Base-by-base conservation (phyloP, 2,888 invertebrate species). In the Dione juno region DNA sequence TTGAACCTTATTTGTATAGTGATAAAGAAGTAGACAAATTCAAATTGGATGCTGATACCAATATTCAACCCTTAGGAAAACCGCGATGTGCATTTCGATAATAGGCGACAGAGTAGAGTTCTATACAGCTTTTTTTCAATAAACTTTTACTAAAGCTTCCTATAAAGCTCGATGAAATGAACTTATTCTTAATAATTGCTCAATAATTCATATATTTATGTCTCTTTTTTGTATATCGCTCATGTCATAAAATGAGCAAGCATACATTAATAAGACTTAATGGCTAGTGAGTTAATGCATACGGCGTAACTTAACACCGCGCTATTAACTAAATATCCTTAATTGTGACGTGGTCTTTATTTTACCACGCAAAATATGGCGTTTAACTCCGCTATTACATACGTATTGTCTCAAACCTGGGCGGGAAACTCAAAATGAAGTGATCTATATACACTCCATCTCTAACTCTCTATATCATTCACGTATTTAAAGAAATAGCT, bases 61-160 rank as follows among this genome's bases (percentile, higher is more conserved):
- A 89, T 88, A 86, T 86, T 88, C 89, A 89, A 89, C 90, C 90
- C 90, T 90, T 89, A 88, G 87, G 80, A 83, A 64, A 88, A 88
- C 89, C 88, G 82, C 87, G 89, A 88, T 90, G 89, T 88, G 89
- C 90, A 90, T 88, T 90, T 88, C 88, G 89, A 90, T 90, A 90
- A 90, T 89, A 89, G 83, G 76, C 75, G 75, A 77, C 78, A 88
- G 89, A 79, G 84, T 82, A 86, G 61, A 43, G 1, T 0, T 14
- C 11, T 11, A n/a, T 1, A 14, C 16, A 59, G 48, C 9, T 43
- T 50, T 28, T n/a, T 41, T 52, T 5, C 37, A 11, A 7, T 0
- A 0, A 21, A 40, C 21, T 66, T 66, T 53, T 66, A 37, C 28
- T 28, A 28, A 28, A 28, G 28, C 28, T 28, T 28, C 28, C 5